Percentiles rank a stretch among this genome's conserved stretches.
phyloP scores from a whole-genome alignment of 1,140 invertebrate genomes.

The Drosophila lacteicornis region DNA sequence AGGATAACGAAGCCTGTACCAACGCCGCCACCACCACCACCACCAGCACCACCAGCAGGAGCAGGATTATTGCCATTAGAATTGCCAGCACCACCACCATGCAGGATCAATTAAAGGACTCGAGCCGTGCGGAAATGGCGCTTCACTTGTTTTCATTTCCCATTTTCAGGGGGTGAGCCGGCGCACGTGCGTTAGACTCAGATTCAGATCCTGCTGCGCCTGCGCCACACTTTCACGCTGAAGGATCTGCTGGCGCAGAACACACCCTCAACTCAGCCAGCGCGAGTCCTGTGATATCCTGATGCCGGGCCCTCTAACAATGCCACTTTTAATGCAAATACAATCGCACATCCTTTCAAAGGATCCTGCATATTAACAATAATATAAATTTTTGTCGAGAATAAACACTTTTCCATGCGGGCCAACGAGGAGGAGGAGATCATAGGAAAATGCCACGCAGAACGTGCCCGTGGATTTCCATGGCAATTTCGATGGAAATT shows the following conservation, averaged over 20 bases:
- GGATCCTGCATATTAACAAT: slow-evolving; percentile 73
- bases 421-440: slow-evolving; percentile 7
- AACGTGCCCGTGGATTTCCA: slow-evolving; percentile 54
- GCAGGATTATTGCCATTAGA: slow-evolving; percentile 26
- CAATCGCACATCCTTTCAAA: slow-evolving; percentile 78
- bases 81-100: slow-evolving; percentile 54
- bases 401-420: slow-evolving; percentile 67
- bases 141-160: slow-evolving; percentile 79
- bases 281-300: slow-evolving; percentile 55
- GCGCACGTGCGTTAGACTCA: slow-evolving; percentile 64
- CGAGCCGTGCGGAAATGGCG: slow-evolving; percentile 70
- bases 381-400: slow-evolving; percentile 57
- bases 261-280: slow-evolving; percentile 66
- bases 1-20: slow-evolving; percentile 41
- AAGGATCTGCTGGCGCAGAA: slow-evolving; percentile 62
- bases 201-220: slow-evolving; percentile 47
- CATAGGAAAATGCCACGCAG: slow-evolving; percentile 23
- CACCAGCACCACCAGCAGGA: slow-evolving; percentile 35
- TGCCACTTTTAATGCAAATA: slow-evolving; percentile 79
- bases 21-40: slow-evolving; percentile 18
- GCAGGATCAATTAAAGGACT: slow-evolving; percentile 64
- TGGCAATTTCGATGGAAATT: slow-evolving; percentile 64
- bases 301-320: no score
- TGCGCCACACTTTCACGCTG: slow-evolving; percentile 78
- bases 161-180: slow-evolving; percentile 45